phyloP scores from a whole-genome alignment of 2,113 vertebrate genomes.

The Rattus rattus region DNA sequence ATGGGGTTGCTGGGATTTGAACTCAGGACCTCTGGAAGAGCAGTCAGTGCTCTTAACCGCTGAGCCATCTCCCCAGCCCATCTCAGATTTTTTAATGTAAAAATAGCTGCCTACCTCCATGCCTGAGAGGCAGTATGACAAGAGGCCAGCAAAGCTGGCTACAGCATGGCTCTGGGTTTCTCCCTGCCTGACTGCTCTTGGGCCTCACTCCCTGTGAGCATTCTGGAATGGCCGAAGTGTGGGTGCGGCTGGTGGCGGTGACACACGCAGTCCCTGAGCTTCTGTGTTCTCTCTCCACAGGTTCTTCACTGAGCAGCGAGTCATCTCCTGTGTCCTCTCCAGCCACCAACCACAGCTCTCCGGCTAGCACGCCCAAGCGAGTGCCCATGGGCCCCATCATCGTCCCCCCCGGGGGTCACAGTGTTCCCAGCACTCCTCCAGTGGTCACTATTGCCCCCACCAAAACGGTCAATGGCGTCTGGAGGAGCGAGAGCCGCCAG shows the following conservation, averaged over 20 bases:
- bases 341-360: conserved; percentile 98
- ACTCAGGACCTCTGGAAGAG: no score
- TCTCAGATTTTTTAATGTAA: neutral
- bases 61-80: no score
- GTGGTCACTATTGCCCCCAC: conserved; percentile 99
- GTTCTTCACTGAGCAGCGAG: conserved; percentile 98
- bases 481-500: conserved; percentile 97
- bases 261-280: accelerated
- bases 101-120: neutral
- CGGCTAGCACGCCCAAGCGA: conserved; percentile 96
- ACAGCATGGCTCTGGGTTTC: neutral
- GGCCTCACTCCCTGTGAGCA: neutral
- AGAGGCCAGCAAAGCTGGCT: neutral
- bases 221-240: neutral
- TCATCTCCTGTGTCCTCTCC: conserved; percentile 98
- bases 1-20: no score
- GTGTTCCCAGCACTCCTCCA: conserved; percentile 96
- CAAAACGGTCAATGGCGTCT: conserved; percentile 97
- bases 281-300: conserved; percentile 79
- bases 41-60: no score
- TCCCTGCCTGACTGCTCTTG: neutral
- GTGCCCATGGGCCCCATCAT: conserved; percentile 97
- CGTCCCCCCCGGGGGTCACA: conserved; percentile 94
- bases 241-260: accelerated
- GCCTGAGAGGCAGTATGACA: neutral